A percentile compares a stretch with the other conserved stretches of the same genome.
These are phyloP conservation scores for Eucidaris tribuloides DNA, from an alignment of 35 echinoderm and acorn worm genomes.

Conservation along the genomic window DNA sequence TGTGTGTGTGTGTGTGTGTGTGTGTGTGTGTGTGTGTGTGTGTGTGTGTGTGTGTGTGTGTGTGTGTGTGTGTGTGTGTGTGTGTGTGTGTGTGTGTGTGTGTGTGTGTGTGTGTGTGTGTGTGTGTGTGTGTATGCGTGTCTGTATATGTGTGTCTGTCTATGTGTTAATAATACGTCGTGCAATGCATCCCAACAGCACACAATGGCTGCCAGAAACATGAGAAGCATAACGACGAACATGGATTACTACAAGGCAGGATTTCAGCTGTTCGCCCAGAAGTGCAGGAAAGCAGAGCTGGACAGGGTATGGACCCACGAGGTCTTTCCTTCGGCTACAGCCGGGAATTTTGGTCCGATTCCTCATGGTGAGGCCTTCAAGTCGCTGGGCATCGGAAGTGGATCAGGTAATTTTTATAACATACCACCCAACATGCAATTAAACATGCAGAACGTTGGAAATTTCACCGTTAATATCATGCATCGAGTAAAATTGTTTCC, in stretches of 20 bases:
- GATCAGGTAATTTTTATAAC: not conserved
- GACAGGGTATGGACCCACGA: not conserved
- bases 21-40: too few relatives aligned
- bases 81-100: too few relatives aligned
- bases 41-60: too few relatives aligned
- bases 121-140: too few relatives aligned
- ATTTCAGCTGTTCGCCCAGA: not conserved
- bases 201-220: not conserved
- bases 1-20: too few relatives aligned
- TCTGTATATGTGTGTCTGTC: too few relatives aligned
- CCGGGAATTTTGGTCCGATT: not conserved
- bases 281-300: not conserved
- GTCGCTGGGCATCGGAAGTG: not conserved
- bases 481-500: not conserved
- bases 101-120: too few relatives aligned
- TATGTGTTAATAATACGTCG: too few relatives aligned
- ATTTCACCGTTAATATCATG: not conserved
- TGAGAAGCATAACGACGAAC: constrained; percentile 6
- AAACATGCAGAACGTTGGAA: not conserved
- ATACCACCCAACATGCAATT: not conserved
- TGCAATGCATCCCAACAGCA: too few relatives aligned
- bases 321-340: not conserved
- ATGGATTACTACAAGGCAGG: not conserved
- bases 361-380: not conserved
- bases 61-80: too few relatives aligned